Base-by-base conservation (phyloP, 2,797 vertebrate genomes). In the Chaunax sp. region DNA sequence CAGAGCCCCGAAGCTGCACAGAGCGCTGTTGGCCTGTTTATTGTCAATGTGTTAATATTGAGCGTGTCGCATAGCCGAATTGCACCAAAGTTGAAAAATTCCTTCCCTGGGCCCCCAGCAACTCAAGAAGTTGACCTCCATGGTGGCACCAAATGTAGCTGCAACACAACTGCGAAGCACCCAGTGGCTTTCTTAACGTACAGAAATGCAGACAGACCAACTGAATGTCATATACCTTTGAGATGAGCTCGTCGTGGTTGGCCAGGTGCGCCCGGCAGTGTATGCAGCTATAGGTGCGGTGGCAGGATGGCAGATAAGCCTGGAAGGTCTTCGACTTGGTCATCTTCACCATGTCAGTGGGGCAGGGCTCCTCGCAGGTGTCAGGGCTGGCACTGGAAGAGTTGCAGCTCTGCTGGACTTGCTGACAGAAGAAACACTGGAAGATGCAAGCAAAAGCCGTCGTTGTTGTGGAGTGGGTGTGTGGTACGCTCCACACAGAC, bases 201-300 rank as follows among this genome's bases (percentile, higher is more conserved):
- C n/a, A 49, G 60, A 41, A 56, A 69, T 44, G 56, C 3, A 49
- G n/a, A 51, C 5, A 0, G 44, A 44, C 15, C 18, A 14, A 16
- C 41, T 44, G 41, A 8, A 19, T 3, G 13, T 3, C 35, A 9
- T 22, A 46, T 94, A 96, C 97, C 97, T 99, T 99, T 82, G 98
- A 99, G 92, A 99, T 98, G 84, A 99, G 96, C 90, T 99, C 98
- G 52, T 99, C 98, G 0, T 99, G 97, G 80, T 97, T 98, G 89
- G 97, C 98, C 90, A 99, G 94, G 80, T 99, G 98, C n/a, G 98
- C 97, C 90, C 97, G 95, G 94, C 98, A 99, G 94, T 99, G 98
- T 88, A 98, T 97, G 72, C 98, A 99, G 94, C 98, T 99, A 92
- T 99, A 99, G 13, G 97, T 99, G 65, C 98, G 95, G 63, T 98